Base-by-base conservation (phyloP, 2,888 invertebrate species). In the Monoplex corrugatus region DNA sequence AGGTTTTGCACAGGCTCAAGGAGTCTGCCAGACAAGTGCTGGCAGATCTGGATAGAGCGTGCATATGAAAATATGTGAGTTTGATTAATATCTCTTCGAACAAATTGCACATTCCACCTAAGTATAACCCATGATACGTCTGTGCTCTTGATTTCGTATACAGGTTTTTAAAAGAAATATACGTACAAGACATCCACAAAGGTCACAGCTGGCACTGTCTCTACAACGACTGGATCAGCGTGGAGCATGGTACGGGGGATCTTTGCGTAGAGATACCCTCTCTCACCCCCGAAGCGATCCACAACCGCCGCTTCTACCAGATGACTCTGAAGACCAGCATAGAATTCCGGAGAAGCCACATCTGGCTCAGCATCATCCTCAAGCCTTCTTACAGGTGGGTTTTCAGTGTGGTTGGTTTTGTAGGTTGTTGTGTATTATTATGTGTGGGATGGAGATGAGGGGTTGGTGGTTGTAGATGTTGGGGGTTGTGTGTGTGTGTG, bases 351-450 rank as follows among this genome's bases (percentile, higher is more conserved):
- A 94, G 95, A 82, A 92, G 94, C 10, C 95, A 95, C 91, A 89
- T 95, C 23, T 96, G 95, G 95, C 87, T 95, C 32, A 95, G 95
- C 89, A 94, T 95, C 57, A 92, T 95, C 50, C 92, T 93, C 1
- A 94, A 94, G 68, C 94, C 95, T 5, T 13, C 80, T 10, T 90
- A 89, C 85, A 90, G 92, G 94, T 23, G 88, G 2, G 72, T 72
- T 68, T 32, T 8, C 35, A 23, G 35, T 8, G 6, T 32, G 19
- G 50, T 32, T 32, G 19, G 50, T 8, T 8, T 13, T 50, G 50
- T 50, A 19, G 50, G 19, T 50, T 19, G 50, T 50, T 8, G 75
- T 44, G 45, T 32, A 16, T 28, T 44, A n/a, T 28, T 83, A n/a
- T 83, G n/a, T 45, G 83, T 82, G 2, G n/a, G n/a, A n/a, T n/a